Base-by-base conservation (phyloP, 2,113 vertebrate genomes). In the Butorides virescens region DNA sequence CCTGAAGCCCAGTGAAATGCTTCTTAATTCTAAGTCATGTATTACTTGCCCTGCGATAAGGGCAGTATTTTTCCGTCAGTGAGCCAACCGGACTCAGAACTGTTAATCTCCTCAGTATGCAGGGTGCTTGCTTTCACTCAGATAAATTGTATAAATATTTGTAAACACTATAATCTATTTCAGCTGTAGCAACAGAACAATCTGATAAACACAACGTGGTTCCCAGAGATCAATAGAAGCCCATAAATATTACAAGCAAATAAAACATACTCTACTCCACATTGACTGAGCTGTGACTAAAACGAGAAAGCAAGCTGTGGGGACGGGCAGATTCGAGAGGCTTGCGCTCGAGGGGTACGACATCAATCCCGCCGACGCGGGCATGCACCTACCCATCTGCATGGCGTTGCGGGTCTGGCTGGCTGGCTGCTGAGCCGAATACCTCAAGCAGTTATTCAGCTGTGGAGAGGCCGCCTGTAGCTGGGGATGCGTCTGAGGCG, bases 361-460 rank as follows among this genome's bases (percentile, higher is more conserved):
- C 39, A 27, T 30, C 47, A 26, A 5, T 26, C 11, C 30, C 34
- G 18, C 44, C 13, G 1, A 39, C 0, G 27, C 15, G 20, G 52
- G 50, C 2, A 3, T 6, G 39, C 55, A 95, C 98, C 25, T 98
- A 99, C 99, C 99, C 97, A 99, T 98, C 96, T 99, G 98, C 96
- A 98, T 95, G 85, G 98, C 70, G 36, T 93, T 98, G 93, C 98
- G 98, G 20, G 98, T 78, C 95, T 99, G 99, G 98, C 97, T 97
- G 91, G 79, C 96, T 0, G 95, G 85, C n/a, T 98, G 98, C 97
- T 99, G 99, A 15, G 98, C 97, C 8, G 98, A 98, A 36, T 98
- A 97, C 85, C 99, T 97, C 90, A 99, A 97, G 95, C 99, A 99
- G 97, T 98, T 99, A 93, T 97, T 98, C 34, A 98, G 96, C 68